Evolutionary conservation across 2,113 vertebrate genomes (phyloP), one percentile per base, ranked within the genome.

Genomic region (Pyxicephalus adspersus): DNA sequence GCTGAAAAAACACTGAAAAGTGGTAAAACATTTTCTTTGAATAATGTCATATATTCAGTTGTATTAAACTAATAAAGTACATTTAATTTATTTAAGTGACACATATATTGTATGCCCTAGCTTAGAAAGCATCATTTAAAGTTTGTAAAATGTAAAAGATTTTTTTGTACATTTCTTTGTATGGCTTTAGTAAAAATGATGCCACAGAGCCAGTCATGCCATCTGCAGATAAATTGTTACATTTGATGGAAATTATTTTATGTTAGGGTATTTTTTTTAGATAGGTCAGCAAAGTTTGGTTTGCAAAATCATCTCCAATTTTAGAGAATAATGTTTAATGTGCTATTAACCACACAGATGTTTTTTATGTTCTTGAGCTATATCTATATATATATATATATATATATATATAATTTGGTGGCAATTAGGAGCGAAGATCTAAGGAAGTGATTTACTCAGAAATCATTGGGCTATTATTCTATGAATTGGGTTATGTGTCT

Each of bases 141-240:
- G 28, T 38, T 18, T 64, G 31, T 64, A 70, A 20, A 64, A 54
- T 66, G 34, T 28, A 29, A 26, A 8, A 82, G 38, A 18, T 22
- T 61, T 13, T 79, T 79, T 72, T 66, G 29, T n/a, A 20, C 31
- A 66, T 25, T 75, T n/a, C 7, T 55, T 66, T 81, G 26, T 34
- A 58, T 75, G 63, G 38, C n/a, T 34, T 65, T 57, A 54, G 57
- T 54, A 19, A 34, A 65, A 38, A 20, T 34, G 28, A 9, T 26
- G 22, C 20, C 22, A 34, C 18, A 20, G 77, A 73, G 51, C 29
- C 16, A 4, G 15, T 45, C 38, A 50, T 66, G 29, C 71, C 71
- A 29, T 76, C 61, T 81, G n/a, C 77, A 86, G 28, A 73, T 52
- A 78, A 85, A 28, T 13, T 66, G 58, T 60, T 74, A 79, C 76